Percentiles rank a stretch among this genome's conserved stretches.
phyloP scores from a whole-genome alignment of 2,797 vertebrate genomes.

The Peromyscus aztecus region DNA sequence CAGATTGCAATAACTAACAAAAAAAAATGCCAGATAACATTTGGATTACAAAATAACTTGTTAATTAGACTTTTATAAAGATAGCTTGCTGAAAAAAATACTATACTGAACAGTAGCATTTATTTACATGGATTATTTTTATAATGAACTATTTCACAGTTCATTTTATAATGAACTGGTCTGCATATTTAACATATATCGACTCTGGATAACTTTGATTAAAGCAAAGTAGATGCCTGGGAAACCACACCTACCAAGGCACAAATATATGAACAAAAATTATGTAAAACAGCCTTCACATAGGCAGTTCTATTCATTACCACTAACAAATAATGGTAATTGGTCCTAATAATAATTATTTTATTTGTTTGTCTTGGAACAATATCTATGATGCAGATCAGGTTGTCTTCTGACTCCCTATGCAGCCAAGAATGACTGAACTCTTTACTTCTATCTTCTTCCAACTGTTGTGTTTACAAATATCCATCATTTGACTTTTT shows the following conservation, averaged over 20 bases:
- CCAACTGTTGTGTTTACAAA: not conserved
- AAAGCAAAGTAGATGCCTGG: constrained; percentile 13
- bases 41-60: not conserved
- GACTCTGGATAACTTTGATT: not conserved
- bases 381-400: not conserved
- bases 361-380: not conserved
- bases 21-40: not conserved
- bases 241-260: not conserved
- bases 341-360: not conserved
- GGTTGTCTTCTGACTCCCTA: not conserved
- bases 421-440: not conserved
- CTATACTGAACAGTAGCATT: not conserved
- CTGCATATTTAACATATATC: not conserved
- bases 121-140: not conserved
- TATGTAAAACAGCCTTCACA: not conserved
- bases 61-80: not conserved
- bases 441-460: not conserved
- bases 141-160: not conserved
- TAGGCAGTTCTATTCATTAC: not conserved
- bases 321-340: not conserved
- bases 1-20: not conserved
- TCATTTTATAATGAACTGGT: constrained; percentile 3
- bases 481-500: not conserved
- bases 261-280: not conserved
- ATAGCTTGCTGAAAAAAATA: not conserved